phyloP scores from a whole-genome alignment of 1,140 invertebrate genomes.

The Acromyrmex echinatior region DNA sequence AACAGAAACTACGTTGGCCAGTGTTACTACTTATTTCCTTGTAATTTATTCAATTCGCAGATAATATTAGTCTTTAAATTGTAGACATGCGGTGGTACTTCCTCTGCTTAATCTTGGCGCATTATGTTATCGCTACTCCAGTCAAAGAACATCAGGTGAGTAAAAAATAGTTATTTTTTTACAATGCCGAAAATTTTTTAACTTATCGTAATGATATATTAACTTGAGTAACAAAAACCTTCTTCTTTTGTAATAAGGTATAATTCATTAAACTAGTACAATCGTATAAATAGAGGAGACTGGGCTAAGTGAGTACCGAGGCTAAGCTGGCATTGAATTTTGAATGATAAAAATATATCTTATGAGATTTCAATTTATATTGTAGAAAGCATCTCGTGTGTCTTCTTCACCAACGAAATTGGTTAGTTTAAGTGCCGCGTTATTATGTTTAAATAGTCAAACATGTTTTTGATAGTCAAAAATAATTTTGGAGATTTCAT shows the following conservation, averaged over 20 bases:
- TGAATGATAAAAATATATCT: no score
- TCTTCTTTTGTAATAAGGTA: neutral
- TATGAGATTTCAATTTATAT: no score
- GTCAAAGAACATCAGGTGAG: conserved; percentile 49
- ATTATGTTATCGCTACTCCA: conserved; percentile 21
- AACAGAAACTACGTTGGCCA: no score
- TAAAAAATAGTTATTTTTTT: neutral
- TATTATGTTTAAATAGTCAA: no score
- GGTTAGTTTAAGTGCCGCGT: no score
- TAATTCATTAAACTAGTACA: neutral
- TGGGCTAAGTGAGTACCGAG: no score
- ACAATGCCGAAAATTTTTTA: neutral
- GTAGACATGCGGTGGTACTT: conserved; percentile 58
- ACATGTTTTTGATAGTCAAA: no score
- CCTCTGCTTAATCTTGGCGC: conserved; percentile 40
- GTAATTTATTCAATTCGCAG: neutral
- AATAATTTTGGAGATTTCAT: no score
- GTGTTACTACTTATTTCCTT: neutral
- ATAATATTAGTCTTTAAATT: conserved; percentile 59
- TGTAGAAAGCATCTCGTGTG: no score
- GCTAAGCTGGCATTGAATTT: no score
- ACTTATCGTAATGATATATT: neutral
- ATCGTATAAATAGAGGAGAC: neutral
- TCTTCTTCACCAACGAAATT: no score
- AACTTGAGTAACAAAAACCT: neutral